Conservation (phyloP, 2,797 vertebrate species). For the Philypnodon macrostomus region DNA sequence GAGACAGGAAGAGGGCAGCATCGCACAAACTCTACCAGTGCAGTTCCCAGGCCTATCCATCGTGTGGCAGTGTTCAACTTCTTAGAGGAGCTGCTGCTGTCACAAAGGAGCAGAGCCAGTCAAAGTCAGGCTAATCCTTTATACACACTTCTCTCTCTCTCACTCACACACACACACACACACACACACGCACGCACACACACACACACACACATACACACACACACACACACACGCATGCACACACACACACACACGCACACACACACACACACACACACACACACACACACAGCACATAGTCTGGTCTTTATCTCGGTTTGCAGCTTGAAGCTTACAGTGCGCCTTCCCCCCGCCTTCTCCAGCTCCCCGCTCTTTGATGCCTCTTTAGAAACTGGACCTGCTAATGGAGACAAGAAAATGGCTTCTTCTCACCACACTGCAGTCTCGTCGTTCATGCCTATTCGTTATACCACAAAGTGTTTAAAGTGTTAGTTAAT, state of each 20-base stretch:
- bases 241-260: conserved; percentile 1
- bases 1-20: conserved; percentile 2
- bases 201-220: not conserved
- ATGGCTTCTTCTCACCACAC: conserved; percentile 58
- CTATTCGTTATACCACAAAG: conserved; percentile 57
- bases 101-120: conserved; percentile 63
- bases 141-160: conserved; percentile 6
- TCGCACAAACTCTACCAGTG: conserved; percentile 52
- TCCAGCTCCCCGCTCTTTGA: conserved; percentile 65
- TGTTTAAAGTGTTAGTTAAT: conserved; percentile 36
- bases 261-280: conserved; percentile 22
- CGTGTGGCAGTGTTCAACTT: conserved; percentile 77
- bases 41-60: conserved; percentile 68
- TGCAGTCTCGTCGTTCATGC: conserved; percentile 57
- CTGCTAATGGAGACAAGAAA: conserved; percentile 68
- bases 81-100: conserved; percentile 47
- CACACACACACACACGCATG: too few species aligned
- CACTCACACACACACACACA: too few species aligned
- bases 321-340: conserved; percentile 78
- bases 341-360: conserved; percentile 42
- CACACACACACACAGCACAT: conserved; percentile 31
- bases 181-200: too few species aligned
- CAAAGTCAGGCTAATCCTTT: conserved; percentile 66
- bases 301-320: conserved; percentile 79
- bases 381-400: conserved; percentile 65